phyloP scores from a whole-genome alignment of 2,113 vertebrate species.

The Tauraco erythrolophus region DNA sequence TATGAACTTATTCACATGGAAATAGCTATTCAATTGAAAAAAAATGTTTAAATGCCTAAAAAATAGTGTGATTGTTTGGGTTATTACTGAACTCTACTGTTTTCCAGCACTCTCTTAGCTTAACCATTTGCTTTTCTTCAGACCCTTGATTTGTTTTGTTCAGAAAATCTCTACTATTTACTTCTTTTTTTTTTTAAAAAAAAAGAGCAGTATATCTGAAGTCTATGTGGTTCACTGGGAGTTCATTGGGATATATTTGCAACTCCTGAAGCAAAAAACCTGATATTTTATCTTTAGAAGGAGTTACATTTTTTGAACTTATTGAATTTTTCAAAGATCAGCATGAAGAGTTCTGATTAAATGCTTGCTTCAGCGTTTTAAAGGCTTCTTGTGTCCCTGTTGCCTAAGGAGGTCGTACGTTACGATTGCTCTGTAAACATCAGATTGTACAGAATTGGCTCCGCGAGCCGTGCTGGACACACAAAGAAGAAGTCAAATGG shows the following conservation, averaged over 20 bases:
- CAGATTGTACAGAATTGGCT: slow-evolving; percentile 69
- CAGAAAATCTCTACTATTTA: neutral
- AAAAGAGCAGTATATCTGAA: neutral
- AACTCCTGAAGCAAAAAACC: slow-evolving; percentile 41
- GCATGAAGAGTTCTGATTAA: slow-evolving; percentile 73
- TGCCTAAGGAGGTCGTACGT: slow-evolving; percentile 69
- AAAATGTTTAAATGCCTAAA: neutral
- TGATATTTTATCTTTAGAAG: slow-evolving; percentile 61
- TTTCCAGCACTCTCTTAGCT: neutral
- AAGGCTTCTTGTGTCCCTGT: slow-evolving; percentile 64
- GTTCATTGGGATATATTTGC: slow-evolving; percentile 36
- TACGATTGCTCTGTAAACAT: slow-evolving; percentile 77
- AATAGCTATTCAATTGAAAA: neutral
- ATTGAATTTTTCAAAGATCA: slow-evolving; percentile 73
- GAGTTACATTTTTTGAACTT: slow-evolving; percentile 66
- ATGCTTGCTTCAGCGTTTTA: slow-evolving; percentile 67
- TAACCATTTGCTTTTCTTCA: neutral
- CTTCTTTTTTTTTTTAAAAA: neutral
- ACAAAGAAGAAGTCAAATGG: slow-evolving; percentile 65
- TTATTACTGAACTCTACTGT: neutral
- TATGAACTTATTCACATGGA: neutral
- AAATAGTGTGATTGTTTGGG: neutral
- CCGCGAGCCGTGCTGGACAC: slow-evolving; percentile 33
- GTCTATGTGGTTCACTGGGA: neutral
- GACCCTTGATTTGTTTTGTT: neutral